Percentiles rank a stretch among this genome's conserved stretches.
These are phyloP conservation scores for Cynoglossus semilaevis DNA, from an alignment of 2,113 vertebrate species.

Conservation along the genomic window DNA sequence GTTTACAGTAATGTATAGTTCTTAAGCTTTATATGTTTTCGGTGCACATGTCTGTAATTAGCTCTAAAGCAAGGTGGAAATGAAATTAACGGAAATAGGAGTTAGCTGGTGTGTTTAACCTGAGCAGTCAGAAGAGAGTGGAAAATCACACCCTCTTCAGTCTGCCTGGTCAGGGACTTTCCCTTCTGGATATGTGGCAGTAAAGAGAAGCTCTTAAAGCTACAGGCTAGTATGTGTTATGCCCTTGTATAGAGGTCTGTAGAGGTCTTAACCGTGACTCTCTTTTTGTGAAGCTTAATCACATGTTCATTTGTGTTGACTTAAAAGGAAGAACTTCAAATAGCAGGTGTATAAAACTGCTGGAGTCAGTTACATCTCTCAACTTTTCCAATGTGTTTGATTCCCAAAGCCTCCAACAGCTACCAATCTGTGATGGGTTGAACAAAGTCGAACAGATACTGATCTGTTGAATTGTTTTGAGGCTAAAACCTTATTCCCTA, in stretches of 20 bases:
- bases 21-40: too few species aligned
- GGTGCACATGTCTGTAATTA: not conserved
- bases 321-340: conserved; percentile 18
- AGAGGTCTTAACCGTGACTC: conserved; percentile 13
- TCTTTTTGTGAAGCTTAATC: conserved; percentile 6
- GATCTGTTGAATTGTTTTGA: conserved; percentile 51
- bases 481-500: conserved; percentile 49
- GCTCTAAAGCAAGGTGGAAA: not conserved
- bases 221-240: conserved; percentile 31
- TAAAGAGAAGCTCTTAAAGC: conserved; percentile 58
- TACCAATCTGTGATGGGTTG: conserved; percentile 39
- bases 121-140: conserved; percentile 51
- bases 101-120: conserved; percentile 38
- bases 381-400: conserved; percentile 34
- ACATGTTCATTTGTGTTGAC: conserved; percentile 25
- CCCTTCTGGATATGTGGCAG: conserved; percentile 67
- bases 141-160: conserved; percentile 62
- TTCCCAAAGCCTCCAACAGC: conserved; percentile 41
- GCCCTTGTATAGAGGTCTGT: conserved; percentile 3
- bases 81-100: conserved; percentile 3
- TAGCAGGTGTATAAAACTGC: conserved; percentile 32
- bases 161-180: conserved; percentile 63
- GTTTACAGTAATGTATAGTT: too few species aligned
- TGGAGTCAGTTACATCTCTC: conserved; percentile 35
- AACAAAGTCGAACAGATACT: conserved; percentile 41